phyloP scores from a whole-genome alignment of 35 echinoderm and acorn worm species.

The Antedon bifida region DNA sequence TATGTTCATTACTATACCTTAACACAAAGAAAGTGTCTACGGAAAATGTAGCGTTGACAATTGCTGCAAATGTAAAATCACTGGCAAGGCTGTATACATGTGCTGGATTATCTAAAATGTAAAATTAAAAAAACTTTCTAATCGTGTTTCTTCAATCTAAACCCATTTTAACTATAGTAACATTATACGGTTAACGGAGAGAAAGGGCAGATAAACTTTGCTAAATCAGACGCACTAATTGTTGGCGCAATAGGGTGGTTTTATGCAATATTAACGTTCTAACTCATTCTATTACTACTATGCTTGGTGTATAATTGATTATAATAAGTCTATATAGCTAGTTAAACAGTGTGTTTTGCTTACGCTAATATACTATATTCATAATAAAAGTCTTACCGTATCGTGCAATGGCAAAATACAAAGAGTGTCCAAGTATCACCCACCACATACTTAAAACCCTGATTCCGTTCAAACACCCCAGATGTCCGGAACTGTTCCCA shows the following conservation, averaged over 20 bases:
- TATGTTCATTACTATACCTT: background rate
- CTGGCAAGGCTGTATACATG: background rate
- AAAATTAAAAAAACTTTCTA: background rate
- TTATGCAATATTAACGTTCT: too few relatives aligned
- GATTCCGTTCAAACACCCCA: slow-evolving; percentile 64
- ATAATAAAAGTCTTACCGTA: background rate
- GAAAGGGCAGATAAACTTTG: too few relatives aligned
- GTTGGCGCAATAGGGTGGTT: too few relatives aligned
- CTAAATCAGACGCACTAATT: too few relatives aligned
- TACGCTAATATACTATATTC: too few relatives aligned
- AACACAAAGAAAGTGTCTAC: slow-evolving; percentile 7
- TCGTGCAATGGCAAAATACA: background rate
- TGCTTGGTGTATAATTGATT: too few relatives aligned
- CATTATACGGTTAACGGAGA: too few relatives aligned
- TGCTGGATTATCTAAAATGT: background rate
- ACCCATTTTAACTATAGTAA: too few relatives aligned
- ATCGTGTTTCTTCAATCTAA: too few relatives aligned
- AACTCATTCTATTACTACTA: too few relatives aligned
- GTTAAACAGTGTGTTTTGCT: too few relatives aligned
- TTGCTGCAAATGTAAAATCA: slow-evolving; percentile 8
- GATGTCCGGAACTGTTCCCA: background rate
- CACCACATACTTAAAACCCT: slow-evolving; percentile 88
- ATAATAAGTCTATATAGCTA: too few relatives aligned
- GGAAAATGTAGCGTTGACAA: background rate
- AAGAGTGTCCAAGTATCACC: slow-evolving; percentile 55